Evolutionary conservation across 2,113 vertebrate species (phyloP).

Genomic region (Craseonycteris thonglongyai): DNA sequence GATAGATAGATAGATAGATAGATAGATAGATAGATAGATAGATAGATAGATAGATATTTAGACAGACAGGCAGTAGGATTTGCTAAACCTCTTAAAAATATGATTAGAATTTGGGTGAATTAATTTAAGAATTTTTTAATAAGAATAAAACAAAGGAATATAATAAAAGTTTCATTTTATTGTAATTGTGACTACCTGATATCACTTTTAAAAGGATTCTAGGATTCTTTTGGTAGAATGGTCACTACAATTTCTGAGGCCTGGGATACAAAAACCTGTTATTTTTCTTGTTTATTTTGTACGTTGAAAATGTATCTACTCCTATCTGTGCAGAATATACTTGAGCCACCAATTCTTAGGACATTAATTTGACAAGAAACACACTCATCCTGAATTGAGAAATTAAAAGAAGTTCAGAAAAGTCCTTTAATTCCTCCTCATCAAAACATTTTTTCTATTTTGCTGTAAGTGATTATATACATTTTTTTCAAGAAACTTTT

Average conservation of each 20-base stretch:
- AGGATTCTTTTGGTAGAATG: neutral
- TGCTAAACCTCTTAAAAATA: neutral
- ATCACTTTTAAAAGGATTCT: neutral
- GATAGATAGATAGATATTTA: neutral
- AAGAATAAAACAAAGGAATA: neutral
- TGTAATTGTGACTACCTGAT: neutral
- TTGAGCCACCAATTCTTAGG: neutral
- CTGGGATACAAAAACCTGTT: neutral
- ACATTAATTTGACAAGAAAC: neutral
- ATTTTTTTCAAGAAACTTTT: neutral
- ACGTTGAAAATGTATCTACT: neutral
- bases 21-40: neutral
- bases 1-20: neutral
- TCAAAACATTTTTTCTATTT: neutral
- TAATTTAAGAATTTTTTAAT: neutral
- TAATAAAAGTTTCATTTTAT: neutral
- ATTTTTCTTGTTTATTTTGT: neutral
- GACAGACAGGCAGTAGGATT: neutral
- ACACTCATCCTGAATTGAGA: neutral
- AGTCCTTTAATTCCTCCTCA: neutral
- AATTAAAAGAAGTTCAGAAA: neutral
- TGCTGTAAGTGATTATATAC: neutral
- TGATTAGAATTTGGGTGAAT: neutral
- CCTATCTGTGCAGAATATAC: neutral
- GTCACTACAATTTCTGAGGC: neutral